Evolutionary conservation across 1,140 invertebrate species (phyloP).

Genomic region (Drosophila lini): DNA sequence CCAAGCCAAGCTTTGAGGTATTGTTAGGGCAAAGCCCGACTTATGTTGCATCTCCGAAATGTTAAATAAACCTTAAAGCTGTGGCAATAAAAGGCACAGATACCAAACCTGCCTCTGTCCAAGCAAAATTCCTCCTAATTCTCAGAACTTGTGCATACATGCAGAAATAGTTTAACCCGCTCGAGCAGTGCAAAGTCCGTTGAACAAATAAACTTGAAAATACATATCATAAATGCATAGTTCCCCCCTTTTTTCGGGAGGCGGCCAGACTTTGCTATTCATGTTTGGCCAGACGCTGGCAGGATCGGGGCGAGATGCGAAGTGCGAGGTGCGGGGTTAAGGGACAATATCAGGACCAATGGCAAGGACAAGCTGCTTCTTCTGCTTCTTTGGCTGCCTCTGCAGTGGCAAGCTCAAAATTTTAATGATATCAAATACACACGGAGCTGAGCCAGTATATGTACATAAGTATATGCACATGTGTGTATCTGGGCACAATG

Average conservation of each 20-base stretch:
- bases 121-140: slow-evolving; percentile 20
- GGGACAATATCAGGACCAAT: slow-evolving; percentile 47
- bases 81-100: slow-evolving; percentile 1
- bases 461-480: neutral
- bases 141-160: slow-evolving; percentile 38
- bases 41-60: slow-evolving; percentile 6
- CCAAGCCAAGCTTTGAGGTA: slow-evolving; percentile 3
- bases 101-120: neutral
- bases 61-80: slow-evolving; percentile 29
- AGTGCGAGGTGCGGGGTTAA: neutral
- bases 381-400: slow-evolving; percentile 39
- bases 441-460: slow-evolving; percentile 13
- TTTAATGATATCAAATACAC: slow-evolving; percentile 73
- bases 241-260: slow-evolving; percentile 23
- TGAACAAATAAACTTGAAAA: slow-evolving; percentile 66
- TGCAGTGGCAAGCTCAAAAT: slow-evolving; percentile 59
- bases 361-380: slow-evolving; percentile 66
- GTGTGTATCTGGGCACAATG: slow-evolving; percentile 44
- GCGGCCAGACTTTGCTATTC: slow-evolving; percentile 46
- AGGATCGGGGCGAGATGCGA: slow-evolving; percentile 13
- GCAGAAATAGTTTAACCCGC: slow-evolving; percentile 52
- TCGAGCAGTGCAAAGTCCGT: slow-evolving; percentile 43
- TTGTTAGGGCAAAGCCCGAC: slow-evolving; percentile 4
- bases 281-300: slow-evolving; percentile 53
- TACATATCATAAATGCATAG: slow-evolving; percentile 54